Evolutionary conservation across 2,113 vertebrate genomes (phyloP).

Genomic region (Falcunculus frontatus): DNA sequence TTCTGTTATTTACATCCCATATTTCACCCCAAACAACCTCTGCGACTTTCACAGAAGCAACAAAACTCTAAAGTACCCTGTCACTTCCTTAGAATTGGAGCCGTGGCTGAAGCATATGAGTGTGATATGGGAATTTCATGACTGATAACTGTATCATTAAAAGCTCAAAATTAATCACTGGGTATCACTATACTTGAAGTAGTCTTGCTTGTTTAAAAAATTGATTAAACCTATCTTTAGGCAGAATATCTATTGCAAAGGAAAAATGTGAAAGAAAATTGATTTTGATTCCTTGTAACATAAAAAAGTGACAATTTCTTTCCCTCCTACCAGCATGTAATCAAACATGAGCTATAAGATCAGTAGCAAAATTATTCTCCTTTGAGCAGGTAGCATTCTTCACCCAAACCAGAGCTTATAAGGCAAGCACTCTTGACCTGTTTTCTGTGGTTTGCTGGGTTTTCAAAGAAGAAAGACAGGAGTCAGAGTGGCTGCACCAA

Average conservation of each 20-base stretch:
- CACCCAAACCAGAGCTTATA: not conserved
- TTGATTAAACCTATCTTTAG: not conserved
- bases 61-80: not conserved
- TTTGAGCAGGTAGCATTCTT: not conserved
- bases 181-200: not conserved
- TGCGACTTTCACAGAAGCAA: not conserved
- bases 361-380: slow-evolving; percentile 20
- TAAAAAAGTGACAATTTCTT: not conserved
- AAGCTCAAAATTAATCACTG: not conserved
- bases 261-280: not conserved
- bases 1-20: not conserved
- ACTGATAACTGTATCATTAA: not conserved
- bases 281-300: not conserved
- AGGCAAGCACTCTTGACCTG: not conserved
- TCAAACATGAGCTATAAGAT: not conserved
- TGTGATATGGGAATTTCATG: not conserved
- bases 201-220: not conserved
- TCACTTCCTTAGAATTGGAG: not conserved
- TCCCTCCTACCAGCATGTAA: not conserved
- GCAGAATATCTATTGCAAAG: not conserved
- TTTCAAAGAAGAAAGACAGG: slow-evolving; percentile 5
- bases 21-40: not conserved
- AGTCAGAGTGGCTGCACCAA: not conserved
- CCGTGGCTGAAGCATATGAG: not conserved
- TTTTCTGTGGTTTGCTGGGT: slow-evolving; percentile 28